Evolutionary conservation across 2,113 vertebrate species (phyloP).

Genomic region (Amazona guildingii): DNA sequence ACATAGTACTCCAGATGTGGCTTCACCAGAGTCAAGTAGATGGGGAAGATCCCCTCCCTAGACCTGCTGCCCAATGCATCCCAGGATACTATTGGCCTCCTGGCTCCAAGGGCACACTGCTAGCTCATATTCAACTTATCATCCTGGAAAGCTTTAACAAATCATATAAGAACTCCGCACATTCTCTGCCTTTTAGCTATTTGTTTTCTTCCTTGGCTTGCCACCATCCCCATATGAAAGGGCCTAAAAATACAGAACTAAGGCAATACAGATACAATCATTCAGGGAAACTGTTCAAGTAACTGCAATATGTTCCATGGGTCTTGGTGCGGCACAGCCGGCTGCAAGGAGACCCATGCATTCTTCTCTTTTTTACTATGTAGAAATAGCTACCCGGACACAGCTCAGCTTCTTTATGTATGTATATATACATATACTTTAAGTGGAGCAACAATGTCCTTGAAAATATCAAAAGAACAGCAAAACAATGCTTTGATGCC

Average conservation of each 20-base stretch:
- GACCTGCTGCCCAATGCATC: too few species aligned
- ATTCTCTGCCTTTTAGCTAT: neutral
- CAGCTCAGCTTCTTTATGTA: neutral
- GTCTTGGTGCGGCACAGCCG: neutral
- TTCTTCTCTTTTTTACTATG: neutral
- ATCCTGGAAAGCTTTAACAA: neutral
- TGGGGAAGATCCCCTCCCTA: too few species aligned
- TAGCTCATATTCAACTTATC: too few species aligned
- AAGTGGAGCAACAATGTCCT: neutral
- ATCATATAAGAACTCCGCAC: neutral
- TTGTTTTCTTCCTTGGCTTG: neutral
- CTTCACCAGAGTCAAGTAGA: too few species aligned
- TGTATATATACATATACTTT: fast-evolving
- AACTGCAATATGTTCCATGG: fast-evolving
- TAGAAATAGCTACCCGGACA: neutral
- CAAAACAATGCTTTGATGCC: neutral
- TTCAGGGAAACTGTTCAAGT: neutral
- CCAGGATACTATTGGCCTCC: too few species aligned
- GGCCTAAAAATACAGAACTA: neutral
- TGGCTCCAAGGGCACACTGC: too few species aligned
- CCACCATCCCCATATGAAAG: neutral
- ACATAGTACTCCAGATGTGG: too few species aligned
- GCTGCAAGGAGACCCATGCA: neutral
- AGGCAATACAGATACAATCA: fast-evolving
- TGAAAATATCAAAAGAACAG: fast-evolving